Evolutionary conservation across 2,113 vertebrate species (phyloP).

Genomic region (Alces alces): DNA sequence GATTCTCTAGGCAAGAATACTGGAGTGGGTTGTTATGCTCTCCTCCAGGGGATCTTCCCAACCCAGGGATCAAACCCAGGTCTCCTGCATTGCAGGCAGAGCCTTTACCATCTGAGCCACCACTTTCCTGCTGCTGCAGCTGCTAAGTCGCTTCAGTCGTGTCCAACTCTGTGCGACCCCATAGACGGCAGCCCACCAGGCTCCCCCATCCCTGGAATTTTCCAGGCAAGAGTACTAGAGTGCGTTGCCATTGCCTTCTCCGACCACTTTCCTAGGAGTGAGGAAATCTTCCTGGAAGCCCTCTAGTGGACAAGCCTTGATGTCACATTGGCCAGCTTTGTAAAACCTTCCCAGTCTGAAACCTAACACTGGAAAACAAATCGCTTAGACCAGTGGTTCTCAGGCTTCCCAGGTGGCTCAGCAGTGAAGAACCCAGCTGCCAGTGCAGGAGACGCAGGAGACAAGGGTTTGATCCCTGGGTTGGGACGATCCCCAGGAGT

Average conservation of each 20-base stretch:
- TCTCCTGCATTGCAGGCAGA: not conserved
- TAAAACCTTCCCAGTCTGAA: not conserved
- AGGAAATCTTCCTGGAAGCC: not conserved
- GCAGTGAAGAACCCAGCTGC: not conserved
- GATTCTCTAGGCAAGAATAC: not conserved
- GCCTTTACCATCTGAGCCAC: not conserved
- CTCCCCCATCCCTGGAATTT: too few species aligned
- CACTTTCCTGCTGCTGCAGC: not conserved
- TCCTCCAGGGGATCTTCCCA: not conserved
- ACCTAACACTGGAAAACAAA: not conserved
- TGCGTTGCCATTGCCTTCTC: too few species aligned
- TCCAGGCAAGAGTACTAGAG: too few species aligned
- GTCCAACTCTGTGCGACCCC: too few species aligned
- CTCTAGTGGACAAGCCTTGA: conserved; percentile 45
- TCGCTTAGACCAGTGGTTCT: not conserved
- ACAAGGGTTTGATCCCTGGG: not conserved
- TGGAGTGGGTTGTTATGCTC: not conserved
- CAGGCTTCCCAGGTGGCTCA: not conserved
- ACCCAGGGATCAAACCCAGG: not conserved
- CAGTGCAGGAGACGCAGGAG: not conserved
- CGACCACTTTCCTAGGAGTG: not conserved
- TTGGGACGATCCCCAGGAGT: not conserved
- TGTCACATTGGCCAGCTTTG: not conserved
- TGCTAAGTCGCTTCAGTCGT: not conserved
- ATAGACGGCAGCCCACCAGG: too few species aligned